These are phyloP conservation scores for Holocentrus rufus DNA, from an alignment of 2,797 vertebrate genomes.

Conservation along the genomic window DNA sequence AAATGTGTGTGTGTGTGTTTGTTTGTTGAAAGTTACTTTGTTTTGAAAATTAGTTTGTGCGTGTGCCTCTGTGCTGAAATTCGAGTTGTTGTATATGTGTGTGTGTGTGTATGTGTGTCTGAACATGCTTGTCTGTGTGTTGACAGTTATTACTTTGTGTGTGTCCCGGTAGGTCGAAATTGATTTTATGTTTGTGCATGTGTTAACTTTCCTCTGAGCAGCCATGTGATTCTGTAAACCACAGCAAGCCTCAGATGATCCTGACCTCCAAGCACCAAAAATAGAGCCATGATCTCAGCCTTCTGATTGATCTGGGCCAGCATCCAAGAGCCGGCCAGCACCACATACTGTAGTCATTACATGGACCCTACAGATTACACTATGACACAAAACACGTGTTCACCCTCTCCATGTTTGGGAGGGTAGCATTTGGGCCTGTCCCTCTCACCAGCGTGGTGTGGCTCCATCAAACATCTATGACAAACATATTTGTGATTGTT, in stretches of 20 bases:
- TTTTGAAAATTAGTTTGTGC: conserved; percentile 4
- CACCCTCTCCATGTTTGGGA: conserved; percentile 39
- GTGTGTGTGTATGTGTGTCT: neutral
- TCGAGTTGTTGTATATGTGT: no score
- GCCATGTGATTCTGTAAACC: conserved; percentile 32
- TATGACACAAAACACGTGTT: conserved; percentile 72
- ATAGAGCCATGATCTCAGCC: conserved; percentile 68
- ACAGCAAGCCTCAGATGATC: conserved; percentile 45
- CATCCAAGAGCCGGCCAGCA: conserved; percentile 52
- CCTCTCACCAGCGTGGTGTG: conserved; percentile 1
- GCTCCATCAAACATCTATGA: neutral
- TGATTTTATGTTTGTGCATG: conserved; percentile 16
- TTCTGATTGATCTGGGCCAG: conserved; percentile 64
- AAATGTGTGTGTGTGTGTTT: conserved; percentile 18
- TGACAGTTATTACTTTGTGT: conserved; percentile 15
- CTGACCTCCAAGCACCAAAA: conserved; percentile 53
- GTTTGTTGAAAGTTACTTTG: conserved; percentile 33
- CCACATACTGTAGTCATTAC: conserved; percentile 74
- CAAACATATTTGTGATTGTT: conserved; percentile 22
- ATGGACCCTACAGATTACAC: conserved; percentile 59
- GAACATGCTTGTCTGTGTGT: neutral
- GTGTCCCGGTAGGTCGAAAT: conserved; percentile 26
- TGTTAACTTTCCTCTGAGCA: neutral
- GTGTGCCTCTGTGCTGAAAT: conserved; percentile 8
- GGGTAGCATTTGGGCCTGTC: conserved; percentile 32